Percentiles rank a stretch among this genome's conserved stretches.
These are phyloP conservation scores for Drosophila jambulina DNA, from an alignment of 1,140 invertebrate species.

Conservation along the genomic window DNA sequence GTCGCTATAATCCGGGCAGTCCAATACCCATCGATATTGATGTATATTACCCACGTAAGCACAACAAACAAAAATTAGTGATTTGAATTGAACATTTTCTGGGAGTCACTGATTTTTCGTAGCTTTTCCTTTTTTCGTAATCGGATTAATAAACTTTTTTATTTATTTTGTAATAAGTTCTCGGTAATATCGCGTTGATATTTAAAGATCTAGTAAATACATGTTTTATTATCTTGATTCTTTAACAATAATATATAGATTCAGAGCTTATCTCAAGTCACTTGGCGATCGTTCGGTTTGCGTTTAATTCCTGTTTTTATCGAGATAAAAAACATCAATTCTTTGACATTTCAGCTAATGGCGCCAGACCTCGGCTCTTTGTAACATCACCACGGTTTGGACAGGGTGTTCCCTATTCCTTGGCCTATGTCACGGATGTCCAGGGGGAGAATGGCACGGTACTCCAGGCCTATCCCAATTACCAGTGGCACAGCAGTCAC, in stretches of 20 bases:
- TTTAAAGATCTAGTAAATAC: background rate
- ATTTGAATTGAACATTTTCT: background rate
- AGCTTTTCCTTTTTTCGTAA: background rate
- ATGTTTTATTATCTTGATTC: background rate
- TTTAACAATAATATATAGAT: background rate
- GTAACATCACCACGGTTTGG: slow-evolving; percentile 64
- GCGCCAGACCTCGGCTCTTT: slow-evolving; percentile 29
- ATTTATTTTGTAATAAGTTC: background rate
- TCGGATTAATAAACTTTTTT: background rate
- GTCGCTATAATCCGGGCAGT: slow-evolving; percentile 58
- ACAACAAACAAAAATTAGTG: background rate
- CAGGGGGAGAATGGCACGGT: slow-evolving; percentile 47
- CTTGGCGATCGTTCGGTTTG: background rate
- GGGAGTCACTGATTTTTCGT: background rate
- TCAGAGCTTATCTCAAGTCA: background rate
- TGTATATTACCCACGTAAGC: slow-evolving; percentile 64
- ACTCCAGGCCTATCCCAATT: slow-evolving; percentile 59
- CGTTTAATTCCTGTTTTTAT: slow-evolving; percentile 1
- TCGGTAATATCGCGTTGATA: background rate
- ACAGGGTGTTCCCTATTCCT: slow-evolving; percentile 61
- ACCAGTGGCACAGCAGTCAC: slow-evolving; percentile 67
- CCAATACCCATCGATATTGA: slow-evolving; percentile 68
- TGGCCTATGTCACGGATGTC: slow-evolving; percentile 42
- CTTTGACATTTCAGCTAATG: slow-evolving; percentile 28
- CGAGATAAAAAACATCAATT: background rate